Base-by-base conservation (phyloP, 2,113 vertebrate species). In the Actenoides lindsayi region DNA sequence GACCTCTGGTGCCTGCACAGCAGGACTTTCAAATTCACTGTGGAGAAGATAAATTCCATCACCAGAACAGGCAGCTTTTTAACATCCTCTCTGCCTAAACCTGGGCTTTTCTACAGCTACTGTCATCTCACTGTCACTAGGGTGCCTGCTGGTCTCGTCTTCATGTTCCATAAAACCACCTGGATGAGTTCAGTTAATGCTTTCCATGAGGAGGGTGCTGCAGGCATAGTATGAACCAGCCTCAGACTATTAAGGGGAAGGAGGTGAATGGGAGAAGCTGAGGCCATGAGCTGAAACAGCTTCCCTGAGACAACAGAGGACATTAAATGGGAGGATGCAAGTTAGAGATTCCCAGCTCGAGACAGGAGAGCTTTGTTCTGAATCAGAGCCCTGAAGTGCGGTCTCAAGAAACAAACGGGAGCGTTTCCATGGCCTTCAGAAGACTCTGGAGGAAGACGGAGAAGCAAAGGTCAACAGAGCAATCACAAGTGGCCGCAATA, bases 401-500 rank as follows among this genome's bases (percentile, higher is more conserved):
- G 15, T n/a, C 48, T 60, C 42, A 84, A 19, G 39, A 92, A 96
- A 71, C 11, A 92, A 62, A 84, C 6, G 28, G 39, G 23, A 89
- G 24, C 33, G 12, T 76, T 87, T 96, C 76, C 65, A 48, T 9
- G 48, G 60, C 73, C 83, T 71, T 92, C 83, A 62, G 48, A 64
- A 88, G 76, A 68, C 48, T 67, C 68, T 78, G 48, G 73, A 94
- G 46, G 70, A 96, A 35, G 79, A 90, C 1, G 13, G 60, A 71
- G n/a, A 89, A 92, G 62, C 39, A 94, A 96, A 96, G 74, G 80
- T 96, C 94, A 89, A 65, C 41, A 27, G 11, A 85, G 81, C 54
- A 91, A 92, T 57, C 86, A 78, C 77, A 94, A 95, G 83, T 76
- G 65, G 92, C 69, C 90, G 73, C 50, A 93, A 76, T 91, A 97